These are phyloP conservation scores for Elysia crispata DNA, from an alignment of 2,888 invertebrate species.

Conservation along the genomic window DNA sequence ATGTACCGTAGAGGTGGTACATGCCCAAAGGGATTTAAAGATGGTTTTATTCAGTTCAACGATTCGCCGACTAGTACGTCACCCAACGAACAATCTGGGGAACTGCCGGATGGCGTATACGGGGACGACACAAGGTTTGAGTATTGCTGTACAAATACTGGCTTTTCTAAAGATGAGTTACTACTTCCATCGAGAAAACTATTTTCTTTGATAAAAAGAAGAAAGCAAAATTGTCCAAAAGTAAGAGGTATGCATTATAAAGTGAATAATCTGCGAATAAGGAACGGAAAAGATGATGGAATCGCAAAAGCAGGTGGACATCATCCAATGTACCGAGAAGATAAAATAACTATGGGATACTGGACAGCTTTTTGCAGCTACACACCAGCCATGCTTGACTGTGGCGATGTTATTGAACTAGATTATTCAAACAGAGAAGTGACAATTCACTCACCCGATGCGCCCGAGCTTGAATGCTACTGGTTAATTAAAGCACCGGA, in stretches of 20 bases:
- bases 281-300: not conserved
- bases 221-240: conserved; percentile 47
- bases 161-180: conserved; percentile 5
- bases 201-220: conserved; percentile 44
- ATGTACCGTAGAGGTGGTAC: not conserved
- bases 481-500: conserved; percentile 13
- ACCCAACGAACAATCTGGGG: not conserved
- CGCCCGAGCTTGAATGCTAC: conserved; percentile 10
- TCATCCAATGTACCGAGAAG: not conserved
- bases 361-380: not conserved
- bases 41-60: conserved; percentile 38
- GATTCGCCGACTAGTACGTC: not conserved
- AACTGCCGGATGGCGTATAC: conserved; percentile 33
- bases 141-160: conserved; percentile 33
- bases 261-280: too few species aligned
- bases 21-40: conserved; percentile 6
- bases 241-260: conserved; percentile 41
- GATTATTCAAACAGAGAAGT: not conserved
- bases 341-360: not conserved
- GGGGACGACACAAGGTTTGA: conserved; percentile 34
- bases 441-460: not conserved
- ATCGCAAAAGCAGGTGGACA: not conserved
- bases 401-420: conserved; percentile 13
- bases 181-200: conserved; percentile 42
- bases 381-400: not conserved